Evolutionary conservation across 1,140 invertebrate species (phyloP), one percentile per base, ranked within the genome.

Genomic region (Cyphomyrmex costatus): DNA sequence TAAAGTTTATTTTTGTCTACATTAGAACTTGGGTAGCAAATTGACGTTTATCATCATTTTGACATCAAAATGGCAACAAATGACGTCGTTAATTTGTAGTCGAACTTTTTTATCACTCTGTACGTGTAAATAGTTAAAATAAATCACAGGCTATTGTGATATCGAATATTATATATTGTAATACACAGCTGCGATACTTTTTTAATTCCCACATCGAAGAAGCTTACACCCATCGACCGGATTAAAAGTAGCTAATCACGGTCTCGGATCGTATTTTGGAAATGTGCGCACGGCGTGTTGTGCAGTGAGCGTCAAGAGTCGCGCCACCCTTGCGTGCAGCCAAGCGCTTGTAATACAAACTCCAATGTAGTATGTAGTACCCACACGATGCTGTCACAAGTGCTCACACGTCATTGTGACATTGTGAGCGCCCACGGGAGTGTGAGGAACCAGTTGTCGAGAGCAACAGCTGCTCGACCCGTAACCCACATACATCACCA

Each of bases 401-500:
- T 94, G 94, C 92, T 93, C 92, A 87, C 93, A 92, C 93, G 93
- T 94, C 93, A 94, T 94, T 94, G 93, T 94, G 93, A 94, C 93
- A 93, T 93, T 93, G 93, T 92, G 92, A 94, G 92, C 90, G 92
- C 88, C 88, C 91, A 92, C 78, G 86, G 92, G 90, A 93, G 92
- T 92, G 92, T 91, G 92, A 93, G 92, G 92, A 91, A 92, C 92
- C 92, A 92, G 92, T 92, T 92, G 92, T 92, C 88, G 89, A 91
- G 91, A 89, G 92, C 90, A 94, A 94, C 94, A 95, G 93, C 94
- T 95, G 94, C 93, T 93, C 92, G 93, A 93, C 91, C 92, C 93
- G 91, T 94, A 94, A 94, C 94, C 94, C 93, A 94, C 92, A 94
- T 95, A 94, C 94, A 95, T 95, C 94, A 94, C 93, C 93, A 90